Evolutionary conservation across 1,140 invertebrate species (phyloP).

Genomic region (Anadara kagoshimensis): DNA sequence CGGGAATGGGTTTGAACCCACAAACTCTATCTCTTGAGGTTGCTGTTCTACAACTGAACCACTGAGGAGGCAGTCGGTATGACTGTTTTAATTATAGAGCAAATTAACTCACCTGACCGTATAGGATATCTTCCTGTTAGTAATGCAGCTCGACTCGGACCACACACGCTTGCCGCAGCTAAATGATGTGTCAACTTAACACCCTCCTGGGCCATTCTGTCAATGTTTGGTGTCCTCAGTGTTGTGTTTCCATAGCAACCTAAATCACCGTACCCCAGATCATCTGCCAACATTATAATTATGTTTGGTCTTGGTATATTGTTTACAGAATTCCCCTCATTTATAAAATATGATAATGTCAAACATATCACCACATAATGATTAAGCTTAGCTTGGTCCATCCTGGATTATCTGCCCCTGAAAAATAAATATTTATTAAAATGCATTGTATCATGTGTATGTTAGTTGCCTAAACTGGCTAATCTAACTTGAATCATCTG

Average conservation of each 20-base stretch:
- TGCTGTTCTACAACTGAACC: no score
- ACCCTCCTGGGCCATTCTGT: constrained; percentile 67
- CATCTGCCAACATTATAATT: constrained; percentile 72
- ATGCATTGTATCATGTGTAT: no score
- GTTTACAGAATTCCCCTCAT: no score
- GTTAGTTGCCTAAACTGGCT: no score
- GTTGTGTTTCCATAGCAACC: constrained; percentile 70
- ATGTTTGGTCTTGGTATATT: constrained; percentile 64
- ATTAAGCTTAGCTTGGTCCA: no score
- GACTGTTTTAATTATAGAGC: no score
- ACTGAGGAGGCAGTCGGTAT: no score
- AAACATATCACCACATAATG: no score
- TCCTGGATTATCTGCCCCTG: no score
- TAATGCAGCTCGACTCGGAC: constrained; percentile 72
- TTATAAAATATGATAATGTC: no score
- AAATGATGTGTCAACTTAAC: constrained; percentile 68
- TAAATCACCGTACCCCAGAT: constrained; percentile 73
- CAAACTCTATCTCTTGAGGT: neutral
- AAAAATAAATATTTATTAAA: no score
- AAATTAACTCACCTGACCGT: constrained; percentile 57
- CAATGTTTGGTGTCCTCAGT: constrained; percentile 71
- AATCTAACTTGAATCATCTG: no score
- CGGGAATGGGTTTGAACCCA: neutral
- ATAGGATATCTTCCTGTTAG: constrained; percentile 71
- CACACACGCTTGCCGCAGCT: constrained; percentile 68